Evolutionary conservation across 2,888 invertebrate genomes (phyloP).

Genomic region (Agonopterix alstromeriana): DNA sequence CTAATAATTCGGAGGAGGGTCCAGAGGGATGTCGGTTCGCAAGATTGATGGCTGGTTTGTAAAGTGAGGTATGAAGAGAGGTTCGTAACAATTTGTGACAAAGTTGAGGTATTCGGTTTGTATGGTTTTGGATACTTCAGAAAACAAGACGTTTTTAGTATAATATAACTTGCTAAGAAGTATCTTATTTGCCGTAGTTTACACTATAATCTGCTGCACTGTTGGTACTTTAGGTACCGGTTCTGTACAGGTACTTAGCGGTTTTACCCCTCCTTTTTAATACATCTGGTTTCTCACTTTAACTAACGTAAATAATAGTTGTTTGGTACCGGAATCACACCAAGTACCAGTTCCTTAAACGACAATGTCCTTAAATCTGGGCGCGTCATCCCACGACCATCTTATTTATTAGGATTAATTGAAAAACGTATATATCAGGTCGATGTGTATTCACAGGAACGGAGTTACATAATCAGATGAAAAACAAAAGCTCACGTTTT

Average conservation of each 20-base stretch:
- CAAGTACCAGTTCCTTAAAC: too few relatives aligned
- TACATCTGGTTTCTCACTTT: not conserved
- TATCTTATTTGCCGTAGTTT: not conserved
- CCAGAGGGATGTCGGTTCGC: conserved; percentile 41
- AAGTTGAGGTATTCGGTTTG: not conserved
- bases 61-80: conserved; percentile 28
- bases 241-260: not conserved
- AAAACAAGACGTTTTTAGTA: not conserved
- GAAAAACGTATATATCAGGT: too few relatives aligned
- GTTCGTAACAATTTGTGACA: not conserved
- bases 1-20: conserved; percentile 53
- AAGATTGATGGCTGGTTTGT: conserved; percentile 48
- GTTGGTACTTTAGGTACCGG: not conserved
- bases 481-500: too few relatives aligned
- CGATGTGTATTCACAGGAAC: too few relatives aligned
- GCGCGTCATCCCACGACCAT: too few relatives aligned
- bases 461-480: too few relatives aligned
- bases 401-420: too few relatives aligned
- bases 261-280: not conserved
- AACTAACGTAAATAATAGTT: too few relatives aligned
- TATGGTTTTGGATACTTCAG: not conserved
- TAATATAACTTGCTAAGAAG: not conserved
- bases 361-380: too few relatives aligned
- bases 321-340: too few relatives aligned
- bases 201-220: not conserved